A percentile compares a stretch with the other conserved stretches of the same genome.
Conservation (phyloP, 2,113 vertebrate species). For the Scalopus aquaticus region DNA sequence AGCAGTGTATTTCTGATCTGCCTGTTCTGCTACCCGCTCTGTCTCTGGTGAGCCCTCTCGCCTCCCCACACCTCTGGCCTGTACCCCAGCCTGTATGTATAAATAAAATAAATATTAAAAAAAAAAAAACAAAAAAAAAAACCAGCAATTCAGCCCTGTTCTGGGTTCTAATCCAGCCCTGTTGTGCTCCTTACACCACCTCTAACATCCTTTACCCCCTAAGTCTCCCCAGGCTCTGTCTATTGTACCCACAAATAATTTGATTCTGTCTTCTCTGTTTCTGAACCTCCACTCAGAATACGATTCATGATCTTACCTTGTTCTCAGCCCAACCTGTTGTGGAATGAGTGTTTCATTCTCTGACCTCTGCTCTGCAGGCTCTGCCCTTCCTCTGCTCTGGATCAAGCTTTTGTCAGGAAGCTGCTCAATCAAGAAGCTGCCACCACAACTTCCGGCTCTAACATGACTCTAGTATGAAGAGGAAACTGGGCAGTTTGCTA, state of each 20-base stretch:
- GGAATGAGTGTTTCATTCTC: neutral
- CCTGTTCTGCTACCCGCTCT: too few relatives aligned
- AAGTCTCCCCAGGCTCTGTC: neutral
- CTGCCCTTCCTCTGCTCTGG: neutral
- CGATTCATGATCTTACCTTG: neutral
- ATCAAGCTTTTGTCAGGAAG: slow-evolving; percentile 49
- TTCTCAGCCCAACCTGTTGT: neutral
- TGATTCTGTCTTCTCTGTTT: neutral
- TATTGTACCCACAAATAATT: neutral
- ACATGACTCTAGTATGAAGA: neutral
- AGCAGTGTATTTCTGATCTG: too few relatives aligned
- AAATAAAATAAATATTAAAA: too few relatives aligned
- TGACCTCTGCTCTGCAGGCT: neutral
- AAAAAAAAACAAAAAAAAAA: too few relatives aligned
- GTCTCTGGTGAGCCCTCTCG: too few relatives aligned
- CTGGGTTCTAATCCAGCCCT: neutral
- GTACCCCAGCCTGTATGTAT: too few relatives aligned
- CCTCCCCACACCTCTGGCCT: too few relatives aligned
- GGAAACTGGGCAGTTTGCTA: slow-evolving; percentile 48
- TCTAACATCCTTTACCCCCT: neutral
- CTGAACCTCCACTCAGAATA: neutral
- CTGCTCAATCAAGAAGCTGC: slow-evolving; percentile 61
- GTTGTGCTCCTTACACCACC: neutral
- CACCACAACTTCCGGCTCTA: slow-evolving; percentile 62
- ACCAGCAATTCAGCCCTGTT: neutral